phyloP scores from a whole-genome alignment of 2,888 invertebrate species.

The Dioctria rufipes region DNA sequence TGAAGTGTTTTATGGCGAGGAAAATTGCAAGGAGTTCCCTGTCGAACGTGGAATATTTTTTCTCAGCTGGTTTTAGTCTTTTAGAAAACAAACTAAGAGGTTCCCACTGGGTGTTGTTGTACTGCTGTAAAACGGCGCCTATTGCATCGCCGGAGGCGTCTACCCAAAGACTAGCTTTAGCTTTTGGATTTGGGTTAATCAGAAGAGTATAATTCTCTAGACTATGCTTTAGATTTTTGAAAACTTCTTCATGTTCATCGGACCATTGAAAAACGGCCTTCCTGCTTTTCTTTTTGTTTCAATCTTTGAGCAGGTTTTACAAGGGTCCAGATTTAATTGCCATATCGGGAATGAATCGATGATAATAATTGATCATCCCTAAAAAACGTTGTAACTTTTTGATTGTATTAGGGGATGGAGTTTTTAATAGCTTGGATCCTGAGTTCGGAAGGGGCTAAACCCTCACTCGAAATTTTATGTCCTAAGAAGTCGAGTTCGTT shows the following conservation, averaged over 20 bases:
- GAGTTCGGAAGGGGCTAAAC: too few species aligned
- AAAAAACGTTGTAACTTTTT: too few species aligned
- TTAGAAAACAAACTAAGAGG: constrained; percentile 9
- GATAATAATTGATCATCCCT: too few species aligned
- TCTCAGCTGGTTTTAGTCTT: not conserved
- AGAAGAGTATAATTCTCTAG: not conserved
- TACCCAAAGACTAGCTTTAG: not conserved
- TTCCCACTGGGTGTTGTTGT: not conserved
- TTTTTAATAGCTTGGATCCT: too few species aligned
- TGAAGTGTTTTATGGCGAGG: not conserved
- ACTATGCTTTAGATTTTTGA: not conserved
- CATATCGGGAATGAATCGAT: too few species aligned
- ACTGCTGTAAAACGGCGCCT: constrained; percentile 1
- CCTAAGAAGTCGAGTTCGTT: too few species aligned
- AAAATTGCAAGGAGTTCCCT: not conserved
- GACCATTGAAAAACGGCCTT: not conserved
- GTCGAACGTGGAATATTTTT: not conserved
- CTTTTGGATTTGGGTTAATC: not conserved
- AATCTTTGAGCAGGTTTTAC: too few species aligned
- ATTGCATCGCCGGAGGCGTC: not conserved
- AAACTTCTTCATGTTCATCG: not conserved
- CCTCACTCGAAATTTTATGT: too few species aligned
- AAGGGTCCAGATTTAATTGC: too few species aligned
- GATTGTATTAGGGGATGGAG: too few species aligned
- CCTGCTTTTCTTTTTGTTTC: not conserved